Base-by-base conservation (phyloP, 2,888 invertebrate genomes). In the Pimpla rufipes region DNA sequence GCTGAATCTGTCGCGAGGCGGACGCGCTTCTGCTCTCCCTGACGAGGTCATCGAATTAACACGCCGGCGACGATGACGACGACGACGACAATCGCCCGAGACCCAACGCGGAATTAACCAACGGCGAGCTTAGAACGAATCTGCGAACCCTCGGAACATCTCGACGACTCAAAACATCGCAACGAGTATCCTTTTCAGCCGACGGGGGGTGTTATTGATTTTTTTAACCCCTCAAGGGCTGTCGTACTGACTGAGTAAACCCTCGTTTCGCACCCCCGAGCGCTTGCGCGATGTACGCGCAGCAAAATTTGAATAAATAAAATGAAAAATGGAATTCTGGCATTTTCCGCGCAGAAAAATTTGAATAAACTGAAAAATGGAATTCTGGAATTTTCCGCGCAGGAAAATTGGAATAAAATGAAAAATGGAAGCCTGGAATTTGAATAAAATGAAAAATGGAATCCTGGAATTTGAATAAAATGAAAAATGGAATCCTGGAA, bases 181-280 rank as follows among this genome's bases (percentile, higher is more conserved):
- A n/a, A 66, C 47, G 40, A 59, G 80, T 79, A 82, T 37, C 81
- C 87, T 86, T 85, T 85, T 71, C 87, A 87, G 86, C 87, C 85
- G 87, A 85, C 86, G 85, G 86, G 87, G 84, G 79, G 67, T n/a
- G 79, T 83, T 90, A 90, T 90, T 90, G 90, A 90, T 90, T 90
- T 89, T 87, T 85, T 81, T 73, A 50, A 70, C 66, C 59, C 73
- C 35, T 29, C 50, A 57, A 81, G 70, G 82, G 79, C 82, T 84
- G 79, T 52, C 76, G 68, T 76, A 81, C 84, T 82, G 80, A 71
- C 82, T 29, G 85, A 85, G 85, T 45, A 64, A 83, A 78, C 71
- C 79, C 66, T 78, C 52, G 7, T 67, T 64, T 62, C 50, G 29
- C 66, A 37, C 23, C 35, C 23, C 35, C 16, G 21, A 81, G 80